phyloP scores from a whole-genome alignment of 2,888 invertebrate genomes.

The Drosophila sordidula region DNA sequence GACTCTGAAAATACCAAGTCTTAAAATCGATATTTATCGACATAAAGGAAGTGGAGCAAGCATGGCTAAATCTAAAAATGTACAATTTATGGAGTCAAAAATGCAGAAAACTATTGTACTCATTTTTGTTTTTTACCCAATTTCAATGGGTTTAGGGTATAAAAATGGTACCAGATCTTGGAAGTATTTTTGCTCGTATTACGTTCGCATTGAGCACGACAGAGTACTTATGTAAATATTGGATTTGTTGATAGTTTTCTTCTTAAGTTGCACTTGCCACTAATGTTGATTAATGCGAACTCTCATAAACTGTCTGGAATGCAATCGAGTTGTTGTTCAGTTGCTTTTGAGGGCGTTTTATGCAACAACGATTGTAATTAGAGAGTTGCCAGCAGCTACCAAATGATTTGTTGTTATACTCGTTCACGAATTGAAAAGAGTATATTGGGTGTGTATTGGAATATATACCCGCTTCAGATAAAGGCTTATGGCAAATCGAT shows the following conservation, averaged over 20 bases:
- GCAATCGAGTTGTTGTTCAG: slow-evolving; percentile 1
- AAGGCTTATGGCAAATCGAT: too few relatives aligned
- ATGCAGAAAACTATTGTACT: too few relatives aligned
- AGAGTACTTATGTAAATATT: neutral
- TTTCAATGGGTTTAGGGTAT: neutral
- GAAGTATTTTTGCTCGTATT: neutral
- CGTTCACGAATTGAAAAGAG: too few relatives aligned
- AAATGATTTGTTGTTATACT: slow-evolving; percentile 10
- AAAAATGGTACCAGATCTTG: neutral
- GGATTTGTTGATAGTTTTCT: slow-evolving; percentile 2
- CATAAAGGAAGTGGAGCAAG: too few relatives aligned
- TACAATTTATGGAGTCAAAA: too few relatives aligned
- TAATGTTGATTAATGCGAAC: slow-evolving; percentile 4
- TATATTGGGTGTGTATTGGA: too few relatives aligned
- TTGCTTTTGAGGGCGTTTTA: slow-evolving; percentile 22
- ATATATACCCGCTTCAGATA: too few relatives aligned
- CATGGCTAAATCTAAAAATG: too few relatives aligned
- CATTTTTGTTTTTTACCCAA: too few relatives aligned
- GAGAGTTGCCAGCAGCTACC: slow-evolving; percentile 18
- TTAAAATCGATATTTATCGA: too few relatives aligned
- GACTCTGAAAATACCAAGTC: too few relatives aligned
- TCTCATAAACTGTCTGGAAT: neutral
- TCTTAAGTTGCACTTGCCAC: slow-evolving; percentile 5
- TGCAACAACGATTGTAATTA: slow-evolving; percentile 34
- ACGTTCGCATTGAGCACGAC: neutral